Percentiles rank a stretch among this genome's conserved stretches.
These are phyloP conservation scores for Danio aesculapii DNA, from an alignment of 2,797 vertebrate species.

Conservation along the genomic window DNA sequence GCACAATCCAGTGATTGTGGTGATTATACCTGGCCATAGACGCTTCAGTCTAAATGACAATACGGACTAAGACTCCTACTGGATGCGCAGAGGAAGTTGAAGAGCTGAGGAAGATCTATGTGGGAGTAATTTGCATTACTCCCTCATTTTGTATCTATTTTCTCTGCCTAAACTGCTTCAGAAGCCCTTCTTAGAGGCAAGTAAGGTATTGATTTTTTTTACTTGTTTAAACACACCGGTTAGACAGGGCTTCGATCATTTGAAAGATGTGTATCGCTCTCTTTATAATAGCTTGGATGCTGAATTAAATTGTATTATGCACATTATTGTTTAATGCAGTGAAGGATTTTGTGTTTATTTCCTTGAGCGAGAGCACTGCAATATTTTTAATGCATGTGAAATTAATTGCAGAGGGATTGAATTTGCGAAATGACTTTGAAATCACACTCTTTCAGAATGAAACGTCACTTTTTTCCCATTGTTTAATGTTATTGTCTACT, in stretches of 20 bases:
- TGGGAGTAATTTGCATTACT: conserved; percentile 51
- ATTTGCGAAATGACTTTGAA: conserved; percentile 1
- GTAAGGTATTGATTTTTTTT: conserved; percentile 57
- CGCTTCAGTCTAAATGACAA: conserved; percentile 46
- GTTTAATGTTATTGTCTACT: conserved; percentile 45
- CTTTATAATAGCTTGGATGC: neutral
- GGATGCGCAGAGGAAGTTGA: conserved; percentile 29
- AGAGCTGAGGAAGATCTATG: conserved; percentile 38
- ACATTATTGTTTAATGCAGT: neutral
- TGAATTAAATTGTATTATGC: neutral
- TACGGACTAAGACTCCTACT: conserved; percentile 34
- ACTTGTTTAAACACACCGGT: conserved; percentile 40
- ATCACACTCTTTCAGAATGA: conserved; percentile 19
- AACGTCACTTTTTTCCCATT: conserved; percentile 24
- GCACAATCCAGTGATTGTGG: conserved; percentile 58
- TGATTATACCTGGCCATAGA: conserved; percentile 52
- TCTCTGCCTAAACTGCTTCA: conserved; percentile 52
- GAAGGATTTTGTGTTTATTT: neutral
- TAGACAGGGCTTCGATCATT: conserved; percentile 34
- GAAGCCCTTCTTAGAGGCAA: conserved; percentile 53
- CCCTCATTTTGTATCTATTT: conserved; percentile 49
- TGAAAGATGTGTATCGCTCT: conserved; percentile 19
- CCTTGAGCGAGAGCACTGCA: neutral
- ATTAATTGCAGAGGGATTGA: conserved; percentile 17
- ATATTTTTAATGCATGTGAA: conserved; percentile 9